A percentile compares a stretch with the other conserved stretches of the same genome.
Conservation (phyloP, 1,140 invertebrate genomes). For the Uloborus diversus region DNA sequence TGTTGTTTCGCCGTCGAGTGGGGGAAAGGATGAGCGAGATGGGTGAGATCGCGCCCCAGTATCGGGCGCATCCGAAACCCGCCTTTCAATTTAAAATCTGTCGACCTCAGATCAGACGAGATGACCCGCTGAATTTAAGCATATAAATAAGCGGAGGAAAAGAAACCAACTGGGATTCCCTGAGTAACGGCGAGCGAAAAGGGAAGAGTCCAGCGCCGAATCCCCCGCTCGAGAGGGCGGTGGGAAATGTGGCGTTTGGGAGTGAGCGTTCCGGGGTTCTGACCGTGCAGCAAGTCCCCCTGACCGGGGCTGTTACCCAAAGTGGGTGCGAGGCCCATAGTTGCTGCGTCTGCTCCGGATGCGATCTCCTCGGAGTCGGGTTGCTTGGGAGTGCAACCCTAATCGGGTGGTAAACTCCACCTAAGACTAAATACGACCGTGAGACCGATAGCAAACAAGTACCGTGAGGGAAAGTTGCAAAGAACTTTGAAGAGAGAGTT, state of each 20-base stretch:
- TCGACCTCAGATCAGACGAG: constrained; percentile 76
- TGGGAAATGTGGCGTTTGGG: constrained; percentile 76
- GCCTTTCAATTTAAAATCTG: no score
- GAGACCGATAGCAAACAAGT: constrained; percentile 76
- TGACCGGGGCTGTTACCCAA: constrained; percentile 72
- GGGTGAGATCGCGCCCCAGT: no score
- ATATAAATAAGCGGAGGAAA: constrained; percentile 93
- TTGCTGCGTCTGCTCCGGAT: constrained; percentile 79
- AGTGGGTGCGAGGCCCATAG: constrained; percentile 73
- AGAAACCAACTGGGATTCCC: constrained; percentile 90
- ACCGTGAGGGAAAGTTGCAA: constrained; percentile 80
- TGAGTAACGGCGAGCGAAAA: constrained; percentile 87
- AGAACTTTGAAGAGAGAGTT: constrained; percentile 91
- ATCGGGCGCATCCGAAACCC: no score
- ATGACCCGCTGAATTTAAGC: constrained; percentile 85
- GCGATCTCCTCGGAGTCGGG: constrained; percentile 62
- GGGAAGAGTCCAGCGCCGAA: constrained; percentile 79
- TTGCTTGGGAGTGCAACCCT: constrained; percentile 39
- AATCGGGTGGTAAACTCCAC: constrained; percentile 85
- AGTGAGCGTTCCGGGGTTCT: constrained; percentile 65
- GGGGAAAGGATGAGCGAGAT: no score
- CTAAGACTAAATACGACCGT: constrained; percentile 85
- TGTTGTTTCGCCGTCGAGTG: no score
- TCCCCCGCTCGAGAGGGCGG: constrained; percentile 63
- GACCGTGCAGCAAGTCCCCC: constrained; percentile 57